Evolutionary conservation across 1,140 invertebrate species (phyloP).

Genomic region (Platyscapa corneri): DNA sequence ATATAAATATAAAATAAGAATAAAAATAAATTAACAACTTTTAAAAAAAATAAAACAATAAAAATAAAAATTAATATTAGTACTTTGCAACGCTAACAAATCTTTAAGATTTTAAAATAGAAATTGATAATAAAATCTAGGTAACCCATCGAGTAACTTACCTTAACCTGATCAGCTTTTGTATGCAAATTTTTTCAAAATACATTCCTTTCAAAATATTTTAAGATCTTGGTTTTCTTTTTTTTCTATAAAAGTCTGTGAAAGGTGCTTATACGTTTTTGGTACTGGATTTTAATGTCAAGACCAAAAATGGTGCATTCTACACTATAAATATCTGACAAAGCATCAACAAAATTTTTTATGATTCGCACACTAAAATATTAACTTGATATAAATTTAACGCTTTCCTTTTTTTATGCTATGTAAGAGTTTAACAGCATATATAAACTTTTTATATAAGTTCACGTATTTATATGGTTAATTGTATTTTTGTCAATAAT

Average conservation of each 20-base stretch:
- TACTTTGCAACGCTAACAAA: too few species aligned
- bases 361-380: neutral
- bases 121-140: neutral
- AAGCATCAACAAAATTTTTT: neutral
- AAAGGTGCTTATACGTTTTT: neutral
- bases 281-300: neutral
- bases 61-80: too few species aligned
- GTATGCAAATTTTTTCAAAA: neutral
- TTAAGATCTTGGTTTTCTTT: neutral
- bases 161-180: neutral
- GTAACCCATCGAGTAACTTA: neutral
- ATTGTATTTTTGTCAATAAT: neutral
- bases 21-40: too few species aligned
- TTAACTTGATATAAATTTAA: neutral
- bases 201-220: neutral
- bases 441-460: neutral
- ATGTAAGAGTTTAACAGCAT: neutral
- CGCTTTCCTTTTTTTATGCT: neutral
- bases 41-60: too few species aligned
- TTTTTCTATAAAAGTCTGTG: neutral
- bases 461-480: neutral
- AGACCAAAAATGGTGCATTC: neutral
- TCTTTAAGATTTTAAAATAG: neutral
- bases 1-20: too few species aligned
- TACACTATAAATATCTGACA: neutral